These are phyloP conservation scores for Chrysogorgia sp. DNA, from an alignment of 92 coral and sea anemone genomes.

Conservation along the genomic window DNA sequence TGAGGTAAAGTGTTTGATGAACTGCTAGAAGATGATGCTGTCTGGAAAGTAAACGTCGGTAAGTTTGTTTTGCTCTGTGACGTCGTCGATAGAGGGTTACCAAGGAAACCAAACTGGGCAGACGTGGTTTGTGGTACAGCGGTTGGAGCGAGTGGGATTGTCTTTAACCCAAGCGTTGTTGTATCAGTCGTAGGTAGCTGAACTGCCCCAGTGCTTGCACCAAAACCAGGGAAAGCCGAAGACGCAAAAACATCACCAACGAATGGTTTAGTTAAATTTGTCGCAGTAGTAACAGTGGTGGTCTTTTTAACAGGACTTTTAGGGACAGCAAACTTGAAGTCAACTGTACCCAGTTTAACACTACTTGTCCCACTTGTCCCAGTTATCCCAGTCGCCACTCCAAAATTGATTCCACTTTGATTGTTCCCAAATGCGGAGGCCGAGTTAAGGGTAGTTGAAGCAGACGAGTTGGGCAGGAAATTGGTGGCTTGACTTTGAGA, in stretches of 20 bases:
- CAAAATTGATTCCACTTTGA: neutral
- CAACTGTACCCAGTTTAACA: neutral
- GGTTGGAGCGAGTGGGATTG: neutral
- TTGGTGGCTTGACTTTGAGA: neutral
- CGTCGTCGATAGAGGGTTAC: neutral
- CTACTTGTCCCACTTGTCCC: neutral
- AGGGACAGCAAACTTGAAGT: constrained; percentile 3
- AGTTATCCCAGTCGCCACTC: neutral
- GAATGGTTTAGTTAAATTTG: neutral
- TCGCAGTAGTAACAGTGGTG: neutral
- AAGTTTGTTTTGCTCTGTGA: neutral
- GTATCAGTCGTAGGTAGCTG: neutral
- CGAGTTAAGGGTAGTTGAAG: neutral
- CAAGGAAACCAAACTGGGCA: neutral
- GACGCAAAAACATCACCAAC: neutral
- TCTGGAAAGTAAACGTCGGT: constrained; percentile 2
- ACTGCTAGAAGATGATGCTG: neutral
- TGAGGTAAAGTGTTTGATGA: neutral
- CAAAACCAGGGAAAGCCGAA: neutral
- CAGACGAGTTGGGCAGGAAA: neutral
- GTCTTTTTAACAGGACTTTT: neutral
- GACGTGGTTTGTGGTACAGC: neutral
- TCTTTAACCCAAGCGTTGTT: neutral
- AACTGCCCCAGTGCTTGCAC: neutral
- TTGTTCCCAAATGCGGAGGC: neutral